Evolutionary conservation across 2,888 invertebrate genomes (phyloP).

Genomic region (Drosophila phalerata): DNA sequence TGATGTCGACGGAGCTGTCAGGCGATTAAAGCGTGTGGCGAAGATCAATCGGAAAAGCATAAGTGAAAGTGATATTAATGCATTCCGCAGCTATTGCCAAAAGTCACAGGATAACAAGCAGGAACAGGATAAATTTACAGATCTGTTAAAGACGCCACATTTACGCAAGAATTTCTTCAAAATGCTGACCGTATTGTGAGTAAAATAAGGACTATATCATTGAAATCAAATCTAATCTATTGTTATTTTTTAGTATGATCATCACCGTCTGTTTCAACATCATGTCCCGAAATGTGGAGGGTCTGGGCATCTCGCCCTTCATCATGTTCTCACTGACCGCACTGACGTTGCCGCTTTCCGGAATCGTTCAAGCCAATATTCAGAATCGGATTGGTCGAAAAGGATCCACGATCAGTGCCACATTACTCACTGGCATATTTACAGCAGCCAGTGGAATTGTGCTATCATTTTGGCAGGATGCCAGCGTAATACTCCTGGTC

Average conservation of each 20-base stretch:
- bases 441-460: slow-evolving; percentile 85
- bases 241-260: slow-evolving; percentile 85
- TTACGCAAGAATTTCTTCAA: slow-evolving; percentile 86
- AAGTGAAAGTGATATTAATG: slow-evolving; percentile 73
- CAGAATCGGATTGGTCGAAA: slow-evolving; percentile 85
- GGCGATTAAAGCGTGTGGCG: slow-evolving; percentile 86
- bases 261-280: slow-evolving; percentile 87
- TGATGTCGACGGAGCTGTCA: slow-evolving; percentile 86
- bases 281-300: slow-evolving; percentile 87
- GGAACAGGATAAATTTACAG: slow-evolving; percentile 70
- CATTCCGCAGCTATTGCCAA: slow-evolving; percentile 76
- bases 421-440: slow-evolving; percentile 86
- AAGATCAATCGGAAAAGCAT: slow-evolving; percentile 86
- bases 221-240: too few relatives aligned
- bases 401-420: slow-evolving; percentile 86
- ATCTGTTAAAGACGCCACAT: slow-evolving; percentile 86
- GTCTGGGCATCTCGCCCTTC: slow-evolving; percentile 86
- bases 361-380: slow-evolving; percentile 66
- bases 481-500: slow-evolving; percentile 82
- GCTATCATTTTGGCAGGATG: slow-evolving; percentile 76
- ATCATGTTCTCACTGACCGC: slow-evolving; percentile 86
- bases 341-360: slow-evolving; percentile 86
- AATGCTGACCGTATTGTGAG: slow-evolving; percentile 87
- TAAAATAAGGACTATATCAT: slow-evolving; percentile 8
- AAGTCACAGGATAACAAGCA: slow-evolving; percentile 30